phyloP scores from a whole-genome alignment of 2,113 vertebrate species.

The Myxocyprinus asiaticus region DNA sequence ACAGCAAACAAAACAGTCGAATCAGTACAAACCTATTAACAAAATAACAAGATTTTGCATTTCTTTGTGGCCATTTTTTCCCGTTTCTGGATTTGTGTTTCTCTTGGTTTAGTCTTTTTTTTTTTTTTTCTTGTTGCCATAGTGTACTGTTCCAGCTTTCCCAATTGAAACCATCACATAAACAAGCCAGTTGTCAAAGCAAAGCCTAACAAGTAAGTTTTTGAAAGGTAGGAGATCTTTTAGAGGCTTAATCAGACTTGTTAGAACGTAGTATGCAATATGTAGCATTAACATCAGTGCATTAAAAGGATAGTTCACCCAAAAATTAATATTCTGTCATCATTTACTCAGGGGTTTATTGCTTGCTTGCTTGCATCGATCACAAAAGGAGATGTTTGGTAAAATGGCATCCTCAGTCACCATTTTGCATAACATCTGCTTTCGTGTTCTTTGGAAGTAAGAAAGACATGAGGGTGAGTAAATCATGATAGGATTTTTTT shows the following conservation, averaged over 20 bases:
- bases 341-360: too few species aligned
- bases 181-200: neutral
- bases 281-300: too few species aligned
- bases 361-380: too few species aligned
- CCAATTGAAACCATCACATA: slow-evolving; percentile 24
- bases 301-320: too few species aligned
- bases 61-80: slow-evolving; percentile 71
- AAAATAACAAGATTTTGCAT: slow-evolving; percentile 66
- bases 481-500: too few species aligned
- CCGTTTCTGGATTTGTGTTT: slow-evolving; percentile 73
- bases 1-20: slow-evolving; percentile 49
- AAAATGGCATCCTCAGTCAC: too few species aligned
- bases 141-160: slow-evolving; percentile 73
- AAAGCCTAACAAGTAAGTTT: neutral
- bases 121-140: slow-evolving; percentile 40
- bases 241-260: neutral
- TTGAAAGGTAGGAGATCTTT: neutral
- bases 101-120: slow-evolving; percentile 49
- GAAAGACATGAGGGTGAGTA: too few species aligned
- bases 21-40: slow-evolving; percentile 73
- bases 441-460: too few species aligned
- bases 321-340: too few species aligned
- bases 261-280: too few species aligned
- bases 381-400: too few species aligned
- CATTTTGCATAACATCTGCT: too few species aligned